phyloP scores from a whole-genome alignment of 1,140 invertebrate species.

The Ceratina japonica region DNA sequence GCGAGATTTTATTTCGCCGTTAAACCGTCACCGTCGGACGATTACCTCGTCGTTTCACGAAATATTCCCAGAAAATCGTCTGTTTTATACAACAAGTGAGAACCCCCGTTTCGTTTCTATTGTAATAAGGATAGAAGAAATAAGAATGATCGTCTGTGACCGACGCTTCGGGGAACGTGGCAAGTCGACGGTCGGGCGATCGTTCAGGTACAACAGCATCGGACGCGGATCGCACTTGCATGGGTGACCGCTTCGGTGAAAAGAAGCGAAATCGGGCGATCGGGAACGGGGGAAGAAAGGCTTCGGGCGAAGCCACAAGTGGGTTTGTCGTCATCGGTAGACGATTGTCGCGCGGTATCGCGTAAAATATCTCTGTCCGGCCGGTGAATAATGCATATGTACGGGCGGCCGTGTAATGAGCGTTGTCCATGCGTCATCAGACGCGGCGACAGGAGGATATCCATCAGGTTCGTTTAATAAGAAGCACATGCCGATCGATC shows the following conservation, averaged over 20 bases:
- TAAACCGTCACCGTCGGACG: too few relatives aligned
- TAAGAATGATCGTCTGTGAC: too few relatives aligned
- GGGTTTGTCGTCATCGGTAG: not conserved
- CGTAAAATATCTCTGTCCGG: slow-evolving; percentile 24
- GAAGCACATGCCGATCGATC: slow-evolving; percentile 33
- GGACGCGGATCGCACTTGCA: too few relatives aligned
- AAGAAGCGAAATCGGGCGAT: too few relatives aligned
- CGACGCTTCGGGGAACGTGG: too few relatives aligned
- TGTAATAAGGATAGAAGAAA: too few relatives aligned
- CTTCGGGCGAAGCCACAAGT: slow-evolving; percentile 21
- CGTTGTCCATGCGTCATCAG: slow-evolving; percentile 24
- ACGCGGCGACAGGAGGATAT: slow-evolving; percentile 11
- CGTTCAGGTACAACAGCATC: too few relatives aligned
- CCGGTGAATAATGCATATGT: slow-evolving; percentile 30
- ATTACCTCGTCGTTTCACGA: too few relatives aligned
- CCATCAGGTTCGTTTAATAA: slow-evolving; percentile 39
- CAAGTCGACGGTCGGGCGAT: too few relatives aligned
- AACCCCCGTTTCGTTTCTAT: not conserved
- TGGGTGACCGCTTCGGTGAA: too few relatives aligned
- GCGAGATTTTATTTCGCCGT: not conserved
- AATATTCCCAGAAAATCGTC: too few relatives aligned
- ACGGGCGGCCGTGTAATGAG: not conserved
- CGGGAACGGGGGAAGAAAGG: not conserved
- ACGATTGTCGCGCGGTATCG: slow-evolving; percentile 35
- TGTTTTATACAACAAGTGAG: too few relatives aligned